These are phyloP conservation scores for Megaptera novaeangliae DNA, from an alignment of 2,113 vertebrate species.

Conservation along the genomic window DNA sequence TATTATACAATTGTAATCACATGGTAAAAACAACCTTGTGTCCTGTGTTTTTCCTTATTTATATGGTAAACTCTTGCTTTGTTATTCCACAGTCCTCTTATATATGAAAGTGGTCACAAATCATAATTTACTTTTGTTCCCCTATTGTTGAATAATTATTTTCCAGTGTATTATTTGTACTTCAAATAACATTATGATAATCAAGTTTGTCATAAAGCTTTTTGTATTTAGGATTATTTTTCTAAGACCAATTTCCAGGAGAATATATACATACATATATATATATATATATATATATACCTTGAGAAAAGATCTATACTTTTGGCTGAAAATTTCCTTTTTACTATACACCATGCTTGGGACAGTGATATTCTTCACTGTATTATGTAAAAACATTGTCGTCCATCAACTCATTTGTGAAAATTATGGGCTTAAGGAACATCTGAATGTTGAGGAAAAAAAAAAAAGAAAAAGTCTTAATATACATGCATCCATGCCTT, in stretches of 20 bases:
- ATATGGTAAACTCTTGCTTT: background rate
- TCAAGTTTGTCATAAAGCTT: background rate
- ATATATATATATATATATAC: background rate
- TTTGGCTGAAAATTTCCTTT: background rate
- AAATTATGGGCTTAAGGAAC: background rate
- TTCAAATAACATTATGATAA: background rate
- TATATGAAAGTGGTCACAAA: background rate
- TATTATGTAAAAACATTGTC: background rate
- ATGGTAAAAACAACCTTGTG: background rate
- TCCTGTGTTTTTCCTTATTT: background rate
- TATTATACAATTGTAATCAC: background rate
- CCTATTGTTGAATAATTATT: background rate
- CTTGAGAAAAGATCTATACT: background rate
- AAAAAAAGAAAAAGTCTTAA: background rate
- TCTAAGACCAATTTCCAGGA: background rate
- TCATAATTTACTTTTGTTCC: background rate
- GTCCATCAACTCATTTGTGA: background rate
- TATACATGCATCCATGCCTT: background rate
- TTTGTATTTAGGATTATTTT: background rate
- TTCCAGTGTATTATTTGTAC: background rate
- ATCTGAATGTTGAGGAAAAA: background rate
- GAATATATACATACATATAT: too few species aligned
- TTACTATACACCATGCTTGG: background rate
- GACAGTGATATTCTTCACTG: background rate
- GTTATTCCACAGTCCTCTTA: background rate